Conservation (phyloP, 2,888 invertebrate genomes). For the Plutella xylostella region DNA sequence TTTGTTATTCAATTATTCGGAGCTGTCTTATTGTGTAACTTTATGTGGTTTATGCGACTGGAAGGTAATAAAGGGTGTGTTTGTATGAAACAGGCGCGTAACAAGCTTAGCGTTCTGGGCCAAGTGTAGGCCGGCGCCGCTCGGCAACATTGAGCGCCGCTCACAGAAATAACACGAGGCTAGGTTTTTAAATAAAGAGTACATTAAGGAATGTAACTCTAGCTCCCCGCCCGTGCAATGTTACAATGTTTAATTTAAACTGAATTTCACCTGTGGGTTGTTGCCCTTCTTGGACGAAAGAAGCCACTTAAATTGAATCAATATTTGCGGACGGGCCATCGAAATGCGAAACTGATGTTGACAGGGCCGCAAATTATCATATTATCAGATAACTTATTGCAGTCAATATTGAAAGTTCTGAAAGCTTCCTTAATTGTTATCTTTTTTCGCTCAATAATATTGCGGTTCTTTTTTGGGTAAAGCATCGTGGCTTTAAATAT, state of each 20-base stretch:
- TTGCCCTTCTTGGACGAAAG: slow-evolving; percentile 19
- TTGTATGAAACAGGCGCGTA: too few relatives aligned
- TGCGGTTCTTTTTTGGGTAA: too few relatives aligned
- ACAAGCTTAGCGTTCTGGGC: too few relatives aligned
- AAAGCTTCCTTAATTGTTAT: too few relatives aligned
- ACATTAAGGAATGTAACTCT: not conserved
- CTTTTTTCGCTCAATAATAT: too few relatives aligned
- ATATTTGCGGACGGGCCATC: slow-evolving; percentile 27
- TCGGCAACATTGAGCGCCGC: not conserved
- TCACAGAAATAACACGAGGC: slow-evolving; percentile 52
- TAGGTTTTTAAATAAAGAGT: slow-evolving; percentile 14
- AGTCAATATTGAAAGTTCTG: too few relatives aligned
- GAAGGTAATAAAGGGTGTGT: too few relatives aligned
- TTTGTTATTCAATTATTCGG: slow-evolving; percentile 42
- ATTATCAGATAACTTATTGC: not conserved
- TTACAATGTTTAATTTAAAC: too few relatives aligned
- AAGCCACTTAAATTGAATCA: slow-evolving; percentile 16
- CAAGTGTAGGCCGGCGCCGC: slow-evolving; percentile 39
- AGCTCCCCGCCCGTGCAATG: too few relatives aligned
- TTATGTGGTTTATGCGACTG: too few relatives aligned
- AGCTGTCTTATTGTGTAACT: slow-evolving; percentile 8
- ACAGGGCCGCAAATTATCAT: slow-evolving; percentile 23
- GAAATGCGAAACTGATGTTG: slow-evolving; percentile 25
- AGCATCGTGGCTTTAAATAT: too few relatives aligned
- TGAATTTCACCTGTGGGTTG: too few relatives aligned